Conservation (phyloP, 2,888 invertebrate genomes). For the Tachina lurida region DNA sequence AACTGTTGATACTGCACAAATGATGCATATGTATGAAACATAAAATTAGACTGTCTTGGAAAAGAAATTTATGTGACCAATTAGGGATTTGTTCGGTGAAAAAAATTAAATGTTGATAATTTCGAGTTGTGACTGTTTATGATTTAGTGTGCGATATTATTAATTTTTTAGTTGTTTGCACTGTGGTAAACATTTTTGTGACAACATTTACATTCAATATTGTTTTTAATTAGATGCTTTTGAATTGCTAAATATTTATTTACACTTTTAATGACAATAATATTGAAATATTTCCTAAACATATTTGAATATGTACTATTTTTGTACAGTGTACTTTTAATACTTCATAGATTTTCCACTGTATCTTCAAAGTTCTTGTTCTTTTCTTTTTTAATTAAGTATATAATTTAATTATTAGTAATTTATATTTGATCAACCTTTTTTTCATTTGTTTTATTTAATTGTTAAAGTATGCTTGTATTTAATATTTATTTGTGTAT, state of each 20-base stretch:
- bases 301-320: constrained; percentile 24
- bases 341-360: constrained; percentile 70
- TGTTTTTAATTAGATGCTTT: constrained; percentile 49
- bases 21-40: no score
- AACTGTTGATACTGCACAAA: no score
- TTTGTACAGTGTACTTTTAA: constrained; percentile 53
- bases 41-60: no score
- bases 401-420: constrained; percentile 70
- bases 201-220: constrained; percentile 73
- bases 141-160: not conserved
- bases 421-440: constrained; percentile 73
- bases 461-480: constrained; percentile 9
- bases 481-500: not conserved
- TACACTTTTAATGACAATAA: constrained; percentile 57
- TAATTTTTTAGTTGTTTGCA: constrained; percentile 22
- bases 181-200: constrained; percentile 45
- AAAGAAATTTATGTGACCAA: no score
- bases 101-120: no score
- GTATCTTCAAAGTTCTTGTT: constrained; percentile 10
- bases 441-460: constrained; percentile 59
- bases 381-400: constrained; percentile 24
- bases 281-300: constrained; percentile 6
- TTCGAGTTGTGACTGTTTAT: no score
- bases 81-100: no score
- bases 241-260: constrained; percentile 60